Conservation (phyloP, 2,113 vertebrate species). For the Sprattus sprattus region DNA sequence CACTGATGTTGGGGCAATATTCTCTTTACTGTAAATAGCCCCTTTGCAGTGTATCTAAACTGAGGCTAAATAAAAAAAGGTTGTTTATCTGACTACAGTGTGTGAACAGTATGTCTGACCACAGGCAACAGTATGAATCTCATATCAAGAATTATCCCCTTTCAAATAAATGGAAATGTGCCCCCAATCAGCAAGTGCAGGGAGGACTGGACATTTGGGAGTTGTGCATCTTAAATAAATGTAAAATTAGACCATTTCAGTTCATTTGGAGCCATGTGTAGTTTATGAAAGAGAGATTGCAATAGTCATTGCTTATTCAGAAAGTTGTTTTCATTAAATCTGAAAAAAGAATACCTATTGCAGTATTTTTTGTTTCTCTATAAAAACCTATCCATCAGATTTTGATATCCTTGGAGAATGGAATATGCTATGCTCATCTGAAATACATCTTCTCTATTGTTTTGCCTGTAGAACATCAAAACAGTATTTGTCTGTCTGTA, state of each 20-base stretch:
- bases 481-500: conserved; percentile 46
- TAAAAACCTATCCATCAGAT: neutral
- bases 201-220: conserved; percentile 22
- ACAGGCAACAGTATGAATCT: neutral
- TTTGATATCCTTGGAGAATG: neutral
- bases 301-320: neutral
- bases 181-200: conserved; percentile 4
- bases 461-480: neutral
- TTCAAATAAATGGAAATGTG: neutral
- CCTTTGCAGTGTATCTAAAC: neutral
- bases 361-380: no score
- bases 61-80: neutral
- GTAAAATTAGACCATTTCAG: neutral
- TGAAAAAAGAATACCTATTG: no score
- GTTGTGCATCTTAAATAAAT: neutral
- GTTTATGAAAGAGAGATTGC: neutral
- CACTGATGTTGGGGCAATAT: neutral
- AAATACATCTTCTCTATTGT: neutral
- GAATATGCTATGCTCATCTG: neutral
- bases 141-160: neutral
- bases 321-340: no score
- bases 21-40: neutral
- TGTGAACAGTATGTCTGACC: no score
- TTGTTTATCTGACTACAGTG: neutral
- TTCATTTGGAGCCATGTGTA: neutral